Base-by-base conservation (phyloP, 2,888 invertebrate genomes). In the Nebria brevicollis region DNA sequence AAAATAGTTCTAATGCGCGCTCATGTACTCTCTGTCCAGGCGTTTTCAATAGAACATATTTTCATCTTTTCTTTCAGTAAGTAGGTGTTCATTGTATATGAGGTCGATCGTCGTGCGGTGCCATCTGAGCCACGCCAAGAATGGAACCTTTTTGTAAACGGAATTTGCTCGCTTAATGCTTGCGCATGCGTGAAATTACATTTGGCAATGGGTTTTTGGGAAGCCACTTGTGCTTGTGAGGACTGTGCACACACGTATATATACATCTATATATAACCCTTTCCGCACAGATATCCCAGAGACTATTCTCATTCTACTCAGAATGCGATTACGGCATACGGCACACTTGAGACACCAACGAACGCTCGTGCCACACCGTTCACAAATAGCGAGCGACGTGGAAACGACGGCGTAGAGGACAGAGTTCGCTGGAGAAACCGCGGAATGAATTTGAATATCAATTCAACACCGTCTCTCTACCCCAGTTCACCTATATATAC, bases 121-220 rank as follows among this genome's bases (percentile, higher is more conserved):
- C 66, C 75, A 80, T 54, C 64, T 64, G 80, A 75, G 70, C 43
- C 70, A 34, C 70, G 72, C 66, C 81, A 72, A 81, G 76, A 75
- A 76, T 76, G 72, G 75, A 72, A 54, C 72, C 34, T 81, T 81
- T 81, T 81, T 81, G 81, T 81, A 68, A 72, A 76, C 41, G 81
- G 81, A 81, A 81, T 81, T 75, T 77, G 77, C 77, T 77, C 81
- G 77, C 72, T 76, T 86, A 85, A 84, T 84, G 85, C 84, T 85
- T 85, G 85, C 84, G 85, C 84, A 86, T 85, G 86, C 87, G 87
- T 87, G 87, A 87, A 87, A 87, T 87, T 87, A 87, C 86, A 86
- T 87, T 87, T 86, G 87, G 86, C 87, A 87, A 87, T 87, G 86
- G 86, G 86, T 86, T 85, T 84, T 84, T 75, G 82, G 82, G 68